phyloP scores from a whole-genome alignment of 1,140 invertebrate species.

The Chelonus insularis region DNA sequence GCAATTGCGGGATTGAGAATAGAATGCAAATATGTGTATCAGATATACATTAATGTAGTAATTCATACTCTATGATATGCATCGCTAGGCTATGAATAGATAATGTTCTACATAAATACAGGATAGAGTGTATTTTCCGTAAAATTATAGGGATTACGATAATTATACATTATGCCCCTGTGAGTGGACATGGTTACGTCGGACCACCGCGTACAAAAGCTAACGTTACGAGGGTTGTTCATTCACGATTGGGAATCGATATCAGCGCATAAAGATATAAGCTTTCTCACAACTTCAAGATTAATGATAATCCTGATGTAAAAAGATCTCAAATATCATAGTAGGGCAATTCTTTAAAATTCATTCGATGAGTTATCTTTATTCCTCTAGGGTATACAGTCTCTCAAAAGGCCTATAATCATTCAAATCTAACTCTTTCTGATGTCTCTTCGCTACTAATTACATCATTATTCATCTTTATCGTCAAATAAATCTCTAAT shows the following conservation, averaged over 20 bases:
- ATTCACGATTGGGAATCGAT: slow-evolving; percentile 29
- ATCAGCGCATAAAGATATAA: not conserved
- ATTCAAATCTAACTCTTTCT: too few species aligned
- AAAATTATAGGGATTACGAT: slow-evolving; percentile 48
- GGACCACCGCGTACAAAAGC: slow-evolving; percentile 19
- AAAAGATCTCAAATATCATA: slow-evolving; percentile 10
- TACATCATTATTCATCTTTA: too few species aligned
- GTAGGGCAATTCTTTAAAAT: not conserved
- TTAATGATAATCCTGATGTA: slow-evolving; percentile 14
- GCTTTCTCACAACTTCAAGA: slow-evolving; percentile 8
- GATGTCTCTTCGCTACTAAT: too few species aligned
- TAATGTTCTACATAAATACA: slow-evolving; percentile 42
- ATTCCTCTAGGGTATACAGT: not conserved
- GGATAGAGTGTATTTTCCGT: slow-evolving; percentile 34
- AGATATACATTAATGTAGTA: slow-evolving; percentile 23
- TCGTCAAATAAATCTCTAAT: too few species aligned
- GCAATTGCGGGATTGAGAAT: not conserved
- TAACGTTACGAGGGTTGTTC: slow-evolving; percentile 18
- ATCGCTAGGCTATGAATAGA: slow-evolving; percentile 28
- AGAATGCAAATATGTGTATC: slow-evolving; percentile 11
- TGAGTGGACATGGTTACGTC: slow-evolving; percentile 26
- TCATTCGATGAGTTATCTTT: slow-evolving; percentile 11
- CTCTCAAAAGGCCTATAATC: too few species aligned
- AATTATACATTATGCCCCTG: slow-evolving; percentile 42
- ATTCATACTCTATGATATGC: slow-evolving; percentile 31